Conservation (phyloP, 2,888 invertebrate genomes). For the Zele albiditarsus region DNA sequence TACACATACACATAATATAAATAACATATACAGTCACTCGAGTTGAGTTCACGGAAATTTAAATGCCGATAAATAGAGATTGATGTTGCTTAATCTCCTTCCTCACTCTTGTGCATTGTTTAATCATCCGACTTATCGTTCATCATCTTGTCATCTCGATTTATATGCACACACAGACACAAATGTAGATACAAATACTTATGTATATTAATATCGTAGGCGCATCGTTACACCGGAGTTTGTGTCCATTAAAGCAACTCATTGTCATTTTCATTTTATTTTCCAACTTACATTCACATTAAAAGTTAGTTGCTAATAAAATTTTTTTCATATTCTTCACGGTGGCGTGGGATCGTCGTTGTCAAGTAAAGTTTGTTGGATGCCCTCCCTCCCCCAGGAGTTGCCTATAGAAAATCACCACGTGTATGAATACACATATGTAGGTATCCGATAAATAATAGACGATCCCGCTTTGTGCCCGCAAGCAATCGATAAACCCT, state of each 20-base stretch:
- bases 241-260: neutral
- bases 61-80: constrained; percentile 17
- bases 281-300: neutral
- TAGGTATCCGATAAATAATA: constrained; percentile 34
- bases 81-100: constrained; percentile 9
- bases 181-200: neutral
- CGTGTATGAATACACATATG: neutral
- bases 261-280: neutral
- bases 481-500: constrained; percentile 28
- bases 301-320: neutral
- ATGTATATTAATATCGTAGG: neutral
- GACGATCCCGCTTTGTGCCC: constrained; percentile 32
- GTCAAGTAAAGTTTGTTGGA: constrained; percentile 27
- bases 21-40: neutral
- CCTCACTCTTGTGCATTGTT: constrained; percentile 43
- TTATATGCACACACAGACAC: neutral
- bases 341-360: constrained; percentile 36
- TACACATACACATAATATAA: neutral
- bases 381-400: constrained; percentile 17
- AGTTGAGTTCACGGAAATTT: constrained; percentile 2
- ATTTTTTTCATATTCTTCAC: neutral
- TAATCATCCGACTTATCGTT: constrained; percentile 55
- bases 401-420: constrained; percentile 8
- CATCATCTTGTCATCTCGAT: constrained; percentile 41
- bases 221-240: neutral